phyloP scores from a whole-genome alignment of 1,140 invertebrate species.

The Arctopsyche grandis region DNA sequence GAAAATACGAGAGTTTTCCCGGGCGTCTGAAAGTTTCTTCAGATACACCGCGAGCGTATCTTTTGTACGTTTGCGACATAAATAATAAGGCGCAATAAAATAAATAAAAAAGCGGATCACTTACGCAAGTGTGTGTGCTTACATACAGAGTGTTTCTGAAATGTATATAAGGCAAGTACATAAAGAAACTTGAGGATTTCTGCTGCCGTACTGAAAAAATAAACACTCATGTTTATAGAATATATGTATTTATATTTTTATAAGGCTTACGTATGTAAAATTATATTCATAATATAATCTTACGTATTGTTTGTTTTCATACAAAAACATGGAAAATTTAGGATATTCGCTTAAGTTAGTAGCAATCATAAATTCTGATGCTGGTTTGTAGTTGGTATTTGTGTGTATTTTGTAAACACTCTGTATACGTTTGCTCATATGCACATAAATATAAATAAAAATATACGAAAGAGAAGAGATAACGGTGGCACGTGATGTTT shows the following conservation, averaged over 20 bases:
- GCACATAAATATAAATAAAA: background rate
- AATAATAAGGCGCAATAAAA: constrained; percentile 38
- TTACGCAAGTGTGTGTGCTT: background rate
- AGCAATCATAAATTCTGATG: no score
- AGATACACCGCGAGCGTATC: constrained; percentile 20
- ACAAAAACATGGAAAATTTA: no score
- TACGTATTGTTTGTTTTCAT: no score
- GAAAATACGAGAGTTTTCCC: constrained; percentile 35
- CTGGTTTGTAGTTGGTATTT: no score
- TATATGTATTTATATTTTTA: no score
- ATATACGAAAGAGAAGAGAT: constrained; percentile 23
- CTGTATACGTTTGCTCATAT: background rate
- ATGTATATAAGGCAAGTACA: background rate
- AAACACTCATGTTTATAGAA: no score
- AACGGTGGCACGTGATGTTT: constrained; percentile 31
- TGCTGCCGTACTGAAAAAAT: no score
- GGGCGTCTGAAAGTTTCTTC: constrained; percentile 27
- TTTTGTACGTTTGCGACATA: constrained; percentile 36
- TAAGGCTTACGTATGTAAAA: no score
- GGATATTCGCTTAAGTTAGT: no score
- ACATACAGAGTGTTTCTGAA: no score
- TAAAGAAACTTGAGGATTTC: background rate
- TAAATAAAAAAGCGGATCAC: constrained; percentile 22
- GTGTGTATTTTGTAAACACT: no score
- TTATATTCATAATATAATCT: no score